Conservation (phyloP, 2,113 vertebrate species). For the Podarcis raffonei region DNA sequence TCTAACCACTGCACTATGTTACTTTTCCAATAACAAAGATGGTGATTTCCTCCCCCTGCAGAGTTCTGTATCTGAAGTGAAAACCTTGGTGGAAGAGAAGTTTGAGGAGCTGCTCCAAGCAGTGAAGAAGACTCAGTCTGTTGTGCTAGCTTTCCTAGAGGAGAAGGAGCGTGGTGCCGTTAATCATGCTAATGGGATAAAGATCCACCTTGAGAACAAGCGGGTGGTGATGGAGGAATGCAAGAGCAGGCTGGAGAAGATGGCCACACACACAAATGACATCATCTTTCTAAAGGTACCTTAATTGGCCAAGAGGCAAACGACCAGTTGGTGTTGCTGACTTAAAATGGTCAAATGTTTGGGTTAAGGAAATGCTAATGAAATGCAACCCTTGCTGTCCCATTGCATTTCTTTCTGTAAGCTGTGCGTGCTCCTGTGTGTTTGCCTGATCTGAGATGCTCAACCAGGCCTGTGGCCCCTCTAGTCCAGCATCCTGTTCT, state of each 20-base stretch:
- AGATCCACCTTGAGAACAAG: conserved; percentile 75
- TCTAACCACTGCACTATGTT: not conserved
- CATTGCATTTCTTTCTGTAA: not conserved
- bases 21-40: too few relatives aligned
- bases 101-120: conserved; percentile 77
- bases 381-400: not conserved
- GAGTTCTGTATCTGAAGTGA: conserved; percentile 82
- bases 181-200: conserved; percentile 76
- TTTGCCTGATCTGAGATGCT: too few relatives aligned
- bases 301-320: too few relatives aligned
- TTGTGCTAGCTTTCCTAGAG: conserved; percentile 80
- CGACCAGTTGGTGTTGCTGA: not conserved
- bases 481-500: too few relatives aligned
- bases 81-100: conserved; percentile 74
- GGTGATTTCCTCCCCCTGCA: conserved; percentile 32
- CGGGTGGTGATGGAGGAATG: conserved; percentile 65
- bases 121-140: conserved; percentile 74
- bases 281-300: conserved; percentile 79
- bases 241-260: conserved; percentile 67
- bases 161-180: conserved; percentile 77
- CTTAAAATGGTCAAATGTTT: not conserved
- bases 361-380: not conserved
- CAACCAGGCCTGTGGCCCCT: too few relatives aligned
- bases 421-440: not conserved
- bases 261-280: conserved; percentile 67